Base-by-base conservation (phyloP, 2,888 invertebrate species). In the Ecdyonurus torrentis region DNA sequence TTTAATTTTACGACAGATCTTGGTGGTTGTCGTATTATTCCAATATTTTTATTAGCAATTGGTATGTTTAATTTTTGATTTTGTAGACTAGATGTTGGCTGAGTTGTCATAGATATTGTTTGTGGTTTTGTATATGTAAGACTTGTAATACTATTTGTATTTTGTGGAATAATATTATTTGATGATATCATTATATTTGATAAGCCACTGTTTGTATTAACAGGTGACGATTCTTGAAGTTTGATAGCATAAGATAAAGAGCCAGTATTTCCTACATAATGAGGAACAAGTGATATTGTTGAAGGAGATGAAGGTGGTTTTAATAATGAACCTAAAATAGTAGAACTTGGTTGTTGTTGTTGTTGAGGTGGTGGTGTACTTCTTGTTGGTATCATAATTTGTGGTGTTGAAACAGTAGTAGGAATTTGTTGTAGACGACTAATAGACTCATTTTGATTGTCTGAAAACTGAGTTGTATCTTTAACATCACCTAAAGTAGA, bases 241-340 rank as follows among this genome's bases (percentile, higher is more conserved):
- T 67, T 65, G 25, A 67, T 66, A 7, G 66, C 63, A 50, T 67
- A 67, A 1, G 66, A 63, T 62, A 67, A 61, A 18, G 66, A 64
- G 5, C 67, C 66, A 10, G 37, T 5, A 37, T 37, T 37, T 62
- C 65, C 62, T 23, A 67, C 64, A 62, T 63, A 63, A 52, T 67
- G 67, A 7, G 67, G 66, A 23, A 66, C 64, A 52, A 67, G 61
- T 52, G 67, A 64, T 18, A 67, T 37, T 15, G 15, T 37, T 37
- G 37, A 37, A 37, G 37, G 37, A 10, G 37, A 5, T 37, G 37
- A 5, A 37, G 37, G n/a, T n/a, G n/a, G 37, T 37, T 37, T 37
- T 37, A 37, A 15, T 10, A 37, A 15, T 10, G 37, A 37, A 15
- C 37, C 37, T 10, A 37, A 15, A 37, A 37, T 37, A 15, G 37